Conservation (phyloP, 92 coral and sea anemone species). For the Zoanthus solanderi region DNA sequence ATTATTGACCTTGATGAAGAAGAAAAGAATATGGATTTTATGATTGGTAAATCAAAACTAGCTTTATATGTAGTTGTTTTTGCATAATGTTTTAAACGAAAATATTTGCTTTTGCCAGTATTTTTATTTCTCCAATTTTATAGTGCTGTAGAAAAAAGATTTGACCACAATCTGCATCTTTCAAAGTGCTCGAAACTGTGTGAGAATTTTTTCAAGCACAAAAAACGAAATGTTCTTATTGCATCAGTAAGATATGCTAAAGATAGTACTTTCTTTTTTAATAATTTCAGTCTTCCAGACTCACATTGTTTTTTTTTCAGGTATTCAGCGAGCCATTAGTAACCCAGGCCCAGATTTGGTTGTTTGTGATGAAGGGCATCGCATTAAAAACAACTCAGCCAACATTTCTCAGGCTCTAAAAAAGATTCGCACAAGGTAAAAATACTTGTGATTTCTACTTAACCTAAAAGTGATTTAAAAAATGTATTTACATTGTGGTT, state of each 20-base stretch:
- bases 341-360: conserved; percentile 96
- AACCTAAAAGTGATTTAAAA: too few species aligned
- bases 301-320: conserved; percentile 38
- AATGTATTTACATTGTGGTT: too few species aligned
- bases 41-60: conserved; percentile 70
- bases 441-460: too few species aligned
- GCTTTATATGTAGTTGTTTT: neutral
- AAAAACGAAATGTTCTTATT: too few species aligned
- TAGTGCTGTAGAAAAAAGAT: too few species aligned
- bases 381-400: conserved; percentile 92
- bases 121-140: neutral
- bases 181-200: too few species aligned
- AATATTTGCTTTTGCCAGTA: neutral
- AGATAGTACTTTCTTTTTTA: too few species aligned
- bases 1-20: conserved; percentile 95
- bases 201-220: too few species aligned
- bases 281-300: too few species aligned
- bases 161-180: too few species aligned
- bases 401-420: conserved; percentile 93
- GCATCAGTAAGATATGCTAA: too few species aligned
- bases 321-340: conserved; percentile 86
- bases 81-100: too few species aligned
- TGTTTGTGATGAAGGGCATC: conserved; percentile 96
- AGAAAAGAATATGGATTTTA: conserved; percentile 93
- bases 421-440: conserved; percentile 86